Evolutionary conservation across 2,797 vertebrate species (phyloP).

Genomic region (Xiphorhynchus erythropygius): DNA sequence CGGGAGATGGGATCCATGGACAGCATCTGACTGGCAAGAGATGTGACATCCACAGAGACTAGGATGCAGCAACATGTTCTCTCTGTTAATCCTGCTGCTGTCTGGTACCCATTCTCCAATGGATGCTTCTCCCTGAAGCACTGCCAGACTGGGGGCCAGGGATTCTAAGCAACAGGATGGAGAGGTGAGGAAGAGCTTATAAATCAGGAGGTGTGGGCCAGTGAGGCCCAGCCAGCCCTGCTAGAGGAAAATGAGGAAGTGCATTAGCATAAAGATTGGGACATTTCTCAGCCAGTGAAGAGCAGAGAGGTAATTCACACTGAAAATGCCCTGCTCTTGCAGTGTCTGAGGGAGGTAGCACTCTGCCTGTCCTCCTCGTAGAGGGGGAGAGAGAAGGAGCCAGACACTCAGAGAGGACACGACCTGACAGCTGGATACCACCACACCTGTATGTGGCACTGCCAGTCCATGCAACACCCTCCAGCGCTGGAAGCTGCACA

Average conservation of each 20-base stretch:
- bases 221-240: too few relatives aligned
- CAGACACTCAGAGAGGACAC: fast-evolving
- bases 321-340: background rate
- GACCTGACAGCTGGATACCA: background rate
- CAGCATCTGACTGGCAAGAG: background rate
- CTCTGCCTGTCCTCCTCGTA: background rate
- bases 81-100: background rate
- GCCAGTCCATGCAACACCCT: background rate
- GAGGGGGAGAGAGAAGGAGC: background rate
- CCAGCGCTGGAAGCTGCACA: background rate
- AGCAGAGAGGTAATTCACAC: background rate
- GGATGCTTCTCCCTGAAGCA: background rate
- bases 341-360: background rate
- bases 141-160: background rate
- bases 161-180: background rate
- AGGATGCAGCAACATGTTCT: fast-evolving
- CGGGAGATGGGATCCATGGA: background rate
- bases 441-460: background rate
- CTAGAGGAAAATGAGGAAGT: background rate
- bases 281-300: background rate
- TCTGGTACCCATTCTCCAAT: background rate
- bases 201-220: background rate
- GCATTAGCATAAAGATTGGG: background rate
- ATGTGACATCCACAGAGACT: fast-evolving
- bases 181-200: background rate